Conservation (phyloP, 2,113 vertebrate genomes). For the Mastomys coucha region DNA sequence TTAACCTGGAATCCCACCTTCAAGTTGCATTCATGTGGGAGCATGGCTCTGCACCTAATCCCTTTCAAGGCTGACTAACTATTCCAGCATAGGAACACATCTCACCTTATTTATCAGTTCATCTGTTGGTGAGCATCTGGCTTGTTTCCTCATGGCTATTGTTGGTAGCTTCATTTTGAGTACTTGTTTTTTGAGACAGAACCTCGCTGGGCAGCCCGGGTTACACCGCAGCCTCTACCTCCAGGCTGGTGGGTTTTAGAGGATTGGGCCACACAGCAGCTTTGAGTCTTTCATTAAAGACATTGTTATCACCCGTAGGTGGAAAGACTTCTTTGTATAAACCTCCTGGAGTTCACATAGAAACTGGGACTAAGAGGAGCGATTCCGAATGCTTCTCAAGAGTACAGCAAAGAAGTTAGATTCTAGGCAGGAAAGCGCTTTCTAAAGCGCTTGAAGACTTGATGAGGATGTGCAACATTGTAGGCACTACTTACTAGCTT, state of each 20-base stretch:
- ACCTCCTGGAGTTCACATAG: neutral
- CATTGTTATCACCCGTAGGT: neutral
- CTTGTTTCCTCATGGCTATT: neutral
- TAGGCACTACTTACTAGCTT: neutral
- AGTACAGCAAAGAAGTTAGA: neutral
- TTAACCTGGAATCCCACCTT: neutral
- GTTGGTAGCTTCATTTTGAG: neutral
- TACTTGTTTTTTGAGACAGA: neutral
- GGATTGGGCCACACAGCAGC: neutral
- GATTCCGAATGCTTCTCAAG: neutral
- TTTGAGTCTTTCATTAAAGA: neutral
- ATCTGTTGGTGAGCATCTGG: neutral
- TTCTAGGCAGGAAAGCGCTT: neutral
- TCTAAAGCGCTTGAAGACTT: neutral
- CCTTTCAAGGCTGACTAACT: neutral
- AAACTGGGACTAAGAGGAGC: neutral
- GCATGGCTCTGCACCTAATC: neutral
- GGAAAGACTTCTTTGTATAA: neutral
- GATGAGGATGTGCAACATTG: neutral
- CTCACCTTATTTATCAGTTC: neutral
- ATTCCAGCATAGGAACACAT: neutral
- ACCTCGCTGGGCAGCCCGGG: neutral
- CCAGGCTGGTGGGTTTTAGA: neutral
- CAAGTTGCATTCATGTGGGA: neutral
- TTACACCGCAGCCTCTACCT: neutral